Evolutionary conservation across 2,113 vertebrate species (phyloP).

Genomic region (Nesogale talazaci): DNA sequence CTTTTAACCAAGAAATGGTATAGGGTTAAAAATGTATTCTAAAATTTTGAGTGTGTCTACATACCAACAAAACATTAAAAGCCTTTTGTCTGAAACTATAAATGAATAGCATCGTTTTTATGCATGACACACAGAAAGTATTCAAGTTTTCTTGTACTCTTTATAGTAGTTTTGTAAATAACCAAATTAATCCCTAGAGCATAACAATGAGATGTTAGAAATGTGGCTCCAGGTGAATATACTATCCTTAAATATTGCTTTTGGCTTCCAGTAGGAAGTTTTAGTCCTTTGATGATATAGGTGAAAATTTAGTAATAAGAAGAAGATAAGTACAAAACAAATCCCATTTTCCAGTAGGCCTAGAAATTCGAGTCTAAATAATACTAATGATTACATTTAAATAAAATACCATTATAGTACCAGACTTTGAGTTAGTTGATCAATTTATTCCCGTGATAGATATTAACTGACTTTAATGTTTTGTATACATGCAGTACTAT

Average conservation of each 20-base stretch:
- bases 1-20: background rate
- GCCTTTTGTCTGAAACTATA: conserved; percentile 35
- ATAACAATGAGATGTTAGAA: background rate
- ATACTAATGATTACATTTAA: background rate
- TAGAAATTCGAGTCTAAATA: conserved; percentile 31
- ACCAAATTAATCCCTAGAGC: conserved; percentile 24
- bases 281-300: background rate
- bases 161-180: conserved; percentile 25
- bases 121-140: background rate
- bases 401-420: background rate
- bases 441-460: background rate
- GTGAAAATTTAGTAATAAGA: conserved; percentile 34
- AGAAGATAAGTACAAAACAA: background rate
- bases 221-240: conserved; percentile 14
- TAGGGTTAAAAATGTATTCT: background rate
- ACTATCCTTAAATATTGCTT: conserved; percentile 25
- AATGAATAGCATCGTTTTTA: background rate
- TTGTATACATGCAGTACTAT: background rate
- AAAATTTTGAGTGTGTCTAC: background rate
- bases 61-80: background rate
- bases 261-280: conserved; percentile 8
- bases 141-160: conserved; percentile 20
- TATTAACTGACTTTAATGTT: background rate
- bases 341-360: background rate
- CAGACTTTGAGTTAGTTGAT: background rate